Evolutionary conservation across 2,113 vertebrate genomes (phyloP).

Genomic region (Spilogale gracilis): DNA sequence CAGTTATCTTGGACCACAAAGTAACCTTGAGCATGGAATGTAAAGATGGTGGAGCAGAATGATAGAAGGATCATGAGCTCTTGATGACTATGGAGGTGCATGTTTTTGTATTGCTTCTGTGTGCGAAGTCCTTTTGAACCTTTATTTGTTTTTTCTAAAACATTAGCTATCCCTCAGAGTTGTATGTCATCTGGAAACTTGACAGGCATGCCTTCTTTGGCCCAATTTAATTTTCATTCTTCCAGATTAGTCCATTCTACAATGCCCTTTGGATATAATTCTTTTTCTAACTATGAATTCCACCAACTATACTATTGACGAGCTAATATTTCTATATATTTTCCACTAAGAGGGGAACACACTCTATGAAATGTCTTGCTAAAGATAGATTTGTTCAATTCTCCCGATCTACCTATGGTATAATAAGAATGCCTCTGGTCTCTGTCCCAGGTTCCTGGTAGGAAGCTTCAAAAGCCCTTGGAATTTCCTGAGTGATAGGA

Average conservation of each 20-base stretch:
- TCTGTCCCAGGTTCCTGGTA: neutral
- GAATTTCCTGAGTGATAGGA: slow-evolving; percentile 66
- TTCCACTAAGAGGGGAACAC: neutral
- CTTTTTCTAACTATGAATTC: neutral
- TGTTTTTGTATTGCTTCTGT: neutral
- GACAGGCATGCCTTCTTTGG: neutral
- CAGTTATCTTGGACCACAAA: neutral
- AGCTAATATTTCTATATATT: slow-evolving; percentile 16
- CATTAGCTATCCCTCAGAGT: neutral
- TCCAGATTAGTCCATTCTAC: neutral
- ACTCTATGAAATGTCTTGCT: neutral
- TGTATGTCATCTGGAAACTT: neutral
- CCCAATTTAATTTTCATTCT: slow-evolving; percentile 22
- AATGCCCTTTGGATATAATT: slow-evolving; percentile 9
- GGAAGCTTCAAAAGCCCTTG: slow-evolving; percentile 42
- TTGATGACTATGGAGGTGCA: neutral
- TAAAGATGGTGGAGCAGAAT: neutral
- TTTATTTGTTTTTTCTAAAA: slow-evolving; percentile 7
- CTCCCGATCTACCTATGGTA: neutral
- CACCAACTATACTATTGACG: neutral
- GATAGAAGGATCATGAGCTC: neutral
- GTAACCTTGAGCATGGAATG: neutral
- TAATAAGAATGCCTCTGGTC: slow-evolving; percentile 23
- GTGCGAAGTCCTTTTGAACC: neutral
- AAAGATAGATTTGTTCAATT: slow-evolving; percentile 12